Evolutionary conservation across 1,140 invertebrate genomes (phyloP), one percentile per base, ranked within the genome.

Genomic region (Drosophila novamexicana): DNA sequence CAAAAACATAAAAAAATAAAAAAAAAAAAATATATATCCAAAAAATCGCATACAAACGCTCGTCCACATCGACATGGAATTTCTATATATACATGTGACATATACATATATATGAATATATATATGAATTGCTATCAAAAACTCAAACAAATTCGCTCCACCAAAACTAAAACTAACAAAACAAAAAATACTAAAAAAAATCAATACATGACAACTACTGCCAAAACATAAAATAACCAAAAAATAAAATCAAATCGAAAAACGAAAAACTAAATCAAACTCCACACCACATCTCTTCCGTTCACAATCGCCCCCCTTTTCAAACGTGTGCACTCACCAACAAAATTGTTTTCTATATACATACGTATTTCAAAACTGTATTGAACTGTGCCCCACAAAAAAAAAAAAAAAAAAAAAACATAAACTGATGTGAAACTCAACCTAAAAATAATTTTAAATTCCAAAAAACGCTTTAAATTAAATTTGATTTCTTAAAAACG

Each of bases 21-120:
- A 52, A 61, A 67, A 54, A 67, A 56, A 64, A 66, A 59, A 34
- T 47, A 79, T 74, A 68, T 40, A 70, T 71, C 61, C 75, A 32
- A 77, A 90, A 82, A 77, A 71, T 75, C 66, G 56, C 71, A 74
- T 68, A 68, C 64, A 68, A 74, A 72, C 74, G 66, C 76, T 76
- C 76, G 69, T 79, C 79, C 68, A 86, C 78, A 76, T 70, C 71
- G 68, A 86, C 75, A 75, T 78, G 78, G 71, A 82, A 75, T 69
- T 61, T 81, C 47, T 56, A 47, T 54, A 61, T 64, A 75, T 71
- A 79, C 47, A 49, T 47, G 45, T 47, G 56, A 77, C 44, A 79
- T 64, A 58, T 50, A 71, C 63, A 50, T 42, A 77, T 65, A 29
- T 53, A 49, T 57, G 18, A 49, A 44, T 40, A 53, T 59, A 64